Evolutionary conservation across 2,888 invertebrate genomes (phyloP), one percentile per base, ranked within the genome.

Genomic region (Chrysomela aeneicollis): DNA sequence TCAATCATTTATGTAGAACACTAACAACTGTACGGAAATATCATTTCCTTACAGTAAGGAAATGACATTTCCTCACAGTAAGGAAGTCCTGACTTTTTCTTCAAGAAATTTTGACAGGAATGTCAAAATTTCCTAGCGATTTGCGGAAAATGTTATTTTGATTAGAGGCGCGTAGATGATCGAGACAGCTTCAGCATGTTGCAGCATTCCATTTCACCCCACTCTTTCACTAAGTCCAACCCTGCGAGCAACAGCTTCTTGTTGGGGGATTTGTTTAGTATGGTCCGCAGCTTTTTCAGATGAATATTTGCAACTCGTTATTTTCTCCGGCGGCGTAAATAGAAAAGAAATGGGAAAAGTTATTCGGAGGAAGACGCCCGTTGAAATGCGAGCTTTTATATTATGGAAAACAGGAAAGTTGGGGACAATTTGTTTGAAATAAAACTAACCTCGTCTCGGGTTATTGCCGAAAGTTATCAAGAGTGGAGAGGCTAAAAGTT

Each of bases 341-440:
- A 63, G 63, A 59, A 59, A 49, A 63, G 63, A 35, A 59, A 63
- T 63, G 63, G 63, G 54, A 63, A 63, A 63, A 63, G 54, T 63
- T 63, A 52, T 52, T 47, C 21, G 59, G 26, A 26, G 49, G 46
- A 58, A 59, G 54, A 63, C 54, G 53, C 54, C 51, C 47, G 53
- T 54, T 54, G 63, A 63, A 59, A 54, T 26, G 42, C 63, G 59
- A 59, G 59, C 59, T 54, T 63, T 59, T 59, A 63, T 63, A 63
- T 63, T 59, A 63, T 63, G 63, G 63, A 63, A 63, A 63, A 63
- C 59, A 63, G 63, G 63, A 63, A 63, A 63, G 63, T 63, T 59
- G 37, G 49, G 49, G 54, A 63, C 63, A 63, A 63, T 63, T 59
- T 63, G 59, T 63, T 59, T 42, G 50, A 63, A 59, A 63, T 63